Evolutionary conservation across 2,113 vertebrate species (phyloP).

Genomic region (Leucopsar rothschildi): DNA sequence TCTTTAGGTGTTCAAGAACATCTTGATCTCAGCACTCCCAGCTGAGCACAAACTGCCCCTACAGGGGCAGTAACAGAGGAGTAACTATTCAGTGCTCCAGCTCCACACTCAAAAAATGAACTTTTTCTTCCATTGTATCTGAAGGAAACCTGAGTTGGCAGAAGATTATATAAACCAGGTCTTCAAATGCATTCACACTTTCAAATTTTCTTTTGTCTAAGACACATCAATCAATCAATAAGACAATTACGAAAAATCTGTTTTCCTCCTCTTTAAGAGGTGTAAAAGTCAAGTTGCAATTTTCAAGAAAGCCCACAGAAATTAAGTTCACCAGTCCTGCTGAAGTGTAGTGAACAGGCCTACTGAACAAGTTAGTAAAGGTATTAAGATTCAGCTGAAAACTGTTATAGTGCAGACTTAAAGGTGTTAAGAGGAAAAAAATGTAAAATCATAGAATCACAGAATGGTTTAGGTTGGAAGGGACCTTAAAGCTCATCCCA

Average conservation of each 20-base stretch:
- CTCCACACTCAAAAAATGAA: neutral
- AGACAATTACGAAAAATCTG: rapidly evolving
- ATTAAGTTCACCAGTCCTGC: neutral
- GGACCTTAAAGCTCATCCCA: neutral
- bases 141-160: neutral
- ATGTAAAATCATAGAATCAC: neutral
- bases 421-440: neutral
- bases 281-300: neutral
- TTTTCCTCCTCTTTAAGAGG: neutral
- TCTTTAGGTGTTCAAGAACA: neutral
- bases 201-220: neutral
- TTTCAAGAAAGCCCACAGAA: neutral
- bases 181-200: neutral
- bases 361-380: neutral
- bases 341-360: neutral
- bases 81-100: neutral
- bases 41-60: neutral
- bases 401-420: neutral
- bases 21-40: neutral
- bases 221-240: neutral
- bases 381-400: neutral
- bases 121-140: neutral
- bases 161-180: neutral
- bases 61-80: neutral
- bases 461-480: neutral